A percentile compares a stretch with the other conserved stretches of the same genome.
Evolutionary conservation across 2,888 invertebrate genomes (phyloP).

Genomic region (Tachina fera): DNA sequence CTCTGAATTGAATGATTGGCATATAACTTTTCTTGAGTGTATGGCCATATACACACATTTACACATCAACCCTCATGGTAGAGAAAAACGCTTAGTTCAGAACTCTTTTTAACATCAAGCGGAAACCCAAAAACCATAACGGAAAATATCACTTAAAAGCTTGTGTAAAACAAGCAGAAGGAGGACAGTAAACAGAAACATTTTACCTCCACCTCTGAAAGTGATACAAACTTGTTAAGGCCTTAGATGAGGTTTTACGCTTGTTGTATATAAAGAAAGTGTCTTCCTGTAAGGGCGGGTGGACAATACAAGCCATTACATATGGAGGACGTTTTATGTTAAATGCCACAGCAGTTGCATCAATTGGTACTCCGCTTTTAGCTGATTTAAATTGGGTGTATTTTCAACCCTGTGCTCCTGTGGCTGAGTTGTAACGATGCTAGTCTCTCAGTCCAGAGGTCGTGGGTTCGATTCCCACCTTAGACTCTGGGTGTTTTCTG

Average conservation of each 20-base stretch:
- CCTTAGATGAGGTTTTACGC: conserved; percentile 66
- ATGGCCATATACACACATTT: not conserved
- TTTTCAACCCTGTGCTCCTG: no score
- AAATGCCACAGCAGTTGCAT: no score
- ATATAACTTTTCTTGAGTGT: conserved; percentile 26
- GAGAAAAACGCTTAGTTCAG: conserved; percentile 20
- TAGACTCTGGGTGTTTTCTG: no score
- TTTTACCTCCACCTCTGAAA: conserved; percentile 38
- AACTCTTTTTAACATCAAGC: conserved; percentile 53
- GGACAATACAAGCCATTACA: no score
- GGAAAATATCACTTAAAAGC: conserved; percentile 68
- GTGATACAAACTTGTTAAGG: conserved; percentile 15
- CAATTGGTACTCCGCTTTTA: no score
- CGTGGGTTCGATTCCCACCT: no score
- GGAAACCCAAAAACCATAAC: conserved; percentile 67
- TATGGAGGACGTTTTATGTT: no score
- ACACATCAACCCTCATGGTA: conserved; percentile 32
- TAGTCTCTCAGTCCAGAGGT: no score
- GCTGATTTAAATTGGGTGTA: no score
- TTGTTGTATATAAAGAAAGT: conserved; percentile 30
- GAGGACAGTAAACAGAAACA: conserved; percentile 53
- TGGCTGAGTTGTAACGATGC: no score
- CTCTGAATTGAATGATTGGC: not conserved
- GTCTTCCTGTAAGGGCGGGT: not conserved
- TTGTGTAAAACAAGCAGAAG: conserved; percentile 67